Evolutionary conservation across 2,113 vertebrate species (phyloP).

Genomic region (Cheirogaleus medius): DNA sequence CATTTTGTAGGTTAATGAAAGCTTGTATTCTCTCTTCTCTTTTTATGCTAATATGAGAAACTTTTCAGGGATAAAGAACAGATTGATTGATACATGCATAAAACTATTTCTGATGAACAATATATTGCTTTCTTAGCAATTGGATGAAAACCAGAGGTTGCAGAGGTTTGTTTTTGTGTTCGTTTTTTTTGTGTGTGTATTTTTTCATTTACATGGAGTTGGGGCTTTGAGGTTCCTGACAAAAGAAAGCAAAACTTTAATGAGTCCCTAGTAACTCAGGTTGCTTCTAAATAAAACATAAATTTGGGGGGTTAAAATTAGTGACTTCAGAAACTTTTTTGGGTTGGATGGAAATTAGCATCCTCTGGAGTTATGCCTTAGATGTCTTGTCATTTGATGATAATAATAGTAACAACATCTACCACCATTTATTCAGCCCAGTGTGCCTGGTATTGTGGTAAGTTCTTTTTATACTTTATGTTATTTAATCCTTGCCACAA

Average conservation of each 20-base stretch:
- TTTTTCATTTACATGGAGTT: not conserved
- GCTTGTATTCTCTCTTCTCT: not conserved
- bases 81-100: not conserved
- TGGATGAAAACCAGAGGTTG: slow-evolving; percentile 18
- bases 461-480: not conserved
- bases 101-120: not conserved
- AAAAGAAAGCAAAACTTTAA: not conserved
- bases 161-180: not conserved
- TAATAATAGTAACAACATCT: not conserved
- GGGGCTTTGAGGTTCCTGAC: not conserved
- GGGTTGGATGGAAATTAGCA: not conserved
- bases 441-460: not conserved
- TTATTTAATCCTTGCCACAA: not conserved
- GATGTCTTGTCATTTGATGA: not conserved
- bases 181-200: too few species aligned
- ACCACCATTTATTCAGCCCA: not conserved
- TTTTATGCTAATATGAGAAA: not conserved
- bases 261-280: not conserved
- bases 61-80: not conserved
- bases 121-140: not conserved
- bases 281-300: not conserved
- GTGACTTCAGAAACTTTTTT: not conserved
- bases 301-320: not conserved
- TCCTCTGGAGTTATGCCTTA: not conserved
- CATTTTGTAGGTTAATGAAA: not conserved